A percentile compares a stretch with the other conserved stretches of the same genome.
Evolutionary conservation across 1,140 invertebrate genomes (phyloP).

Genomic region (Drosophila nebulosa): DNA sequence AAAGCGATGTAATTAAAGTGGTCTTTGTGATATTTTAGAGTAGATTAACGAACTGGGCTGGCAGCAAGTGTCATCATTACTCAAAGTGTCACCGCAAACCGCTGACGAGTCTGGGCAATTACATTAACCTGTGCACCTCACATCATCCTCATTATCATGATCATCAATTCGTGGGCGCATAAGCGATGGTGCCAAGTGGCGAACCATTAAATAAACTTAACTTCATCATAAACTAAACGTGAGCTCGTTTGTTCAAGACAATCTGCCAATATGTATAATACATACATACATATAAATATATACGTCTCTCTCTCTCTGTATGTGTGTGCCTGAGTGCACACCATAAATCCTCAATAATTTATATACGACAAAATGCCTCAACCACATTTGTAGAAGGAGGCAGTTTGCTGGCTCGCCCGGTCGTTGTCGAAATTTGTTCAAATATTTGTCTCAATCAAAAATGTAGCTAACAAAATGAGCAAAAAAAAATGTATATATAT

Average conservation of each 20-base stretch:
- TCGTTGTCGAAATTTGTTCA: slow-evolving; percentile 57
- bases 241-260: slow-evolving; percentile 47
- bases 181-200: slow-evolving; percentile 32
- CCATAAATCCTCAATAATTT: slow-evolving; percentile 69
- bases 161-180: slow-evolving; percentile 32
- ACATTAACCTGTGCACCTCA: slow-evolving; percentile 33
- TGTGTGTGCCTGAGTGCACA: slow-evolving; percentile 22
- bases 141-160: slow-evolving; percentile 13
- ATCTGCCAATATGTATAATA: slow-evolving; percentile 26
- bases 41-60: slow-evolving; percentile 53
- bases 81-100: slow-evolving; percentile 59
- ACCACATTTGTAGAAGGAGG: slow-evolving; percentile 34
- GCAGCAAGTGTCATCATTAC: slow-evolving; percentile 56
- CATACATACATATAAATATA: neutral
- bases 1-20: neutral
- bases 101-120: slow-evolving; percentile 19
- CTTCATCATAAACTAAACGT: slow-evolving; percentile 61
- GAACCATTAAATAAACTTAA: slow-evolving; percentile 49
- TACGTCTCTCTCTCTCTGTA: neutral
- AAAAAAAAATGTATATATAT: neutral
- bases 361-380: slow-evolving; percentile 31
- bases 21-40: slow-evolving; percentile 11
- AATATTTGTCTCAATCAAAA: slow-evolving; percentile 74
- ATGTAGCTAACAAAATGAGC: slow-evolving; percentile 4
- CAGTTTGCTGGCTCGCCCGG: too few species aligned